Evolutionary conservation across 2,797 vertebrate species (phyloP), one percentile per base, ranked within the genome.

Genomic region (Eulemur albifrons): DNA sequence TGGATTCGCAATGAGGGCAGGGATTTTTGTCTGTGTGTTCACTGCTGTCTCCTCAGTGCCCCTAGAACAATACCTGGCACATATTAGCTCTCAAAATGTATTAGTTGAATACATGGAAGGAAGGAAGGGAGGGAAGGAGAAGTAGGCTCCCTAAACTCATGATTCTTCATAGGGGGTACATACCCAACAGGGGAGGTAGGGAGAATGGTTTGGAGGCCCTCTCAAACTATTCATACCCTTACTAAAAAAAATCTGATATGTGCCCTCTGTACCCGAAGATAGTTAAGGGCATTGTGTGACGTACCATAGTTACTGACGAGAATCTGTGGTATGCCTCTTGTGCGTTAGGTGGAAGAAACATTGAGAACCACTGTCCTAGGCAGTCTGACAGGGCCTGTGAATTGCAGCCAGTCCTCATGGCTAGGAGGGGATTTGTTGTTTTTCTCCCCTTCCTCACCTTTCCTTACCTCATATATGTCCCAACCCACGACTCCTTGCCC

Each of bases 101-200:
- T 86, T 92, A 77, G 54, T 50, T 81, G 92, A 92, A 88, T 94
- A 82, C 50, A 15, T 67, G 92, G 69, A 79, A 96, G 84, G 76
- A 88, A 90, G 69, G 61, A 65, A 88, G 43, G 69, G 61, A 95
- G 40, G 69, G 50, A 93, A 40, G 89, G 93, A 96, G 70, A 88
- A 93, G 70, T 73, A 83, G 50, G 35, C 18, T 95, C 57, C 52
- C 43, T 59, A 88, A 95, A 86, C 32, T 59, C 69, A 35, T 81
- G 77, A 77, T 88, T 92, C 82, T 95, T 93, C 85, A 25, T 45
- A 30, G 59, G 27, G 38, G 38, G 32, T 82, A 61, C 13, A 27
- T 67, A 96, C 4, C 38, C 48, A 30, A 30, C 17, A 67, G 54
- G 21, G 61, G 30, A 92, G 48, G 38, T 38, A 18, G 52, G 63